Percentiles rank a stretch among this genome's conserved stretches.
These are phyloP conservation scores for Chrysopa pallens DNA, from an alignment of 1,140 invertebrate species.

Conservation along the genomic window DNA sequence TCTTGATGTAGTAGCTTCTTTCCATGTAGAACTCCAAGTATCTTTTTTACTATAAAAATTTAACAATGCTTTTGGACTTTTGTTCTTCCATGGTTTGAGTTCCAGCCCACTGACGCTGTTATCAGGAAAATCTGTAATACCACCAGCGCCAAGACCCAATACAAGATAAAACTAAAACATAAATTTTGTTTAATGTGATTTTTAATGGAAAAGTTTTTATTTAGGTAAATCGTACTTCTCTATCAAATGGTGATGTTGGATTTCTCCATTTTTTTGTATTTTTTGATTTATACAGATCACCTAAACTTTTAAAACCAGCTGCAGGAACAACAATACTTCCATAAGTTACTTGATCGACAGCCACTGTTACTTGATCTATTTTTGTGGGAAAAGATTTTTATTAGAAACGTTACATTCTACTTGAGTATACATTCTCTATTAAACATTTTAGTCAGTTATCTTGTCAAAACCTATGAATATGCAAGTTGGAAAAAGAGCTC, in stretches of 20 bases:
- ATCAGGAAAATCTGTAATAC: constrained; percentile 31
- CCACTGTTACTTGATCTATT: constrained; percentile 23
- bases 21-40: constrained; percentile 10
- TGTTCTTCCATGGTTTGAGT: constrained; percentile 31
- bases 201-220: not conserved
- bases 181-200: not conserved
- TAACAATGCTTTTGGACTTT: constrained; percentile 8
- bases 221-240: constrained; percentile 18
- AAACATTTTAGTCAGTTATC: too few species aligned
- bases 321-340: constrained; percentile 19
- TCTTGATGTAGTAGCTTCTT: constrained; percentile 3
- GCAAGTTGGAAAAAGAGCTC: too few species aligned
- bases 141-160: constrained; percentile 33
- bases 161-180: constrained; percentile 29
- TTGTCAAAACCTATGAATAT: too few species aligned
- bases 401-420: constrained; percentile 8
- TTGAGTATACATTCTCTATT: too few species aligned
- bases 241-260: constrained; percentile 29
- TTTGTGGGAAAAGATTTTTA: constrained; percentile 15
- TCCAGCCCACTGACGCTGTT: constrained; percentile 5
- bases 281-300: constrained; percentile 17
- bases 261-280: constrained; percentile 17
- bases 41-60: constrained; percentile 9
- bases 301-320: constrained; percentile 26
- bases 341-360: constrained; percentile 4